phyloP scores from a whole-genome alignment of 1,140 invertebrate species.

The Cydia pomonella region DNA sequence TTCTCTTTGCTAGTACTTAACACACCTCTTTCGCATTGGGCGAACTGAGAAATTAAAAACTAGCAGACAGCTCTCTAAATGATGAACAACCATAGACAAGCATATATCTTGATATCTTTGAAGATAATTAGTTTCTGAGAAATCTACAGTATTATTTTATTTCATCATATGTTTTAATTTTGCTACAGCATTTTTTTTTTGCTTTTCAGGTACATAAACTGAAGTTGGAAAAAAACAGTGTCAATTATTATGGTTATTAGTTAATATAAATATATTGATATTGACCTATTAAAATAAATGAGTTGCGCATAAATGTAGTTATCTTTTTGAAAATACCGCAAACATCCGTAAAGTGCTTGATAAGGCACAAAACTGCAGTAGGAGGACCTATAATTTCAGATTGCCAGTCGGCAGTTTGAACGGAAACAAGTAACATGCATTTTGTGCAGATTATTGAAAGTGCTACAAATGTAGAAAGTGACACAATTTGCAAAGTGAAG shows the following conservation, averaged over 20 bases:
- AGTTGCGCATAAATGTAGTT: neutral
- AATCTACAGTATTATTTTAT: neutral
- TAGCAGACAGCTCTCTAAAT: constrained; percentile 40
- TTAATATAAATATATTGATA: neutral
- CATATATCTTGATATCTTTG: constrained; percentile 68
- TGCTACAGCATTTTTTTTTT: neutral
- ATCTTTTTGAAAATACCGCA: constrained; percentile 15
- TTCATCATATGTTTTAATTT: neutral
- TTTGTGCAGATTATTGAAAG: constrained; percentile 61
- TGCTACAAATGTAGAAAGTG: constrained; percentile 49
- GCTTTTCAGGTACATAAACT: constrained; percentile 4
- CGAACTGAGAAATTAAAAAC: too few species aligned
- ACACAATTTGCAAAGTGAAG: constrained; percentile 59
- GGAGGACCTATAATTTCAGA: neutral
- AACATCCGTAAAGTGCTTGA: constrained; percentile 13
- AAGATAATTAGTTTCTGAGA: constrained; percentile 36
- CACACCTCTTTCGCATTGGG: too few species aligned
- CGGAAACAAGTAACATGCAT: constrained; percentile 37
- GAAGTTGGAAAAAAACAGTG: neutral
- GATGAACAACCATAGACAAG: constrained; percentile 67
- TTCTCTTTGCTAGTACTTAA: too few species aligned
- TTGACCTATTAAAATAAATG: constrained; percentile 19
- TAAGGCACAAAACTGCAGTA: neutral
- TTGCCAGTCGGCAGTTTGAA: neutral
- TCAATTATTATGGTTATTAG: neutral